Evolutionary conservation across 2,888 invertebrate genomes (phyloP).

Genomic region (Macrophya alboannulata): DNA sequence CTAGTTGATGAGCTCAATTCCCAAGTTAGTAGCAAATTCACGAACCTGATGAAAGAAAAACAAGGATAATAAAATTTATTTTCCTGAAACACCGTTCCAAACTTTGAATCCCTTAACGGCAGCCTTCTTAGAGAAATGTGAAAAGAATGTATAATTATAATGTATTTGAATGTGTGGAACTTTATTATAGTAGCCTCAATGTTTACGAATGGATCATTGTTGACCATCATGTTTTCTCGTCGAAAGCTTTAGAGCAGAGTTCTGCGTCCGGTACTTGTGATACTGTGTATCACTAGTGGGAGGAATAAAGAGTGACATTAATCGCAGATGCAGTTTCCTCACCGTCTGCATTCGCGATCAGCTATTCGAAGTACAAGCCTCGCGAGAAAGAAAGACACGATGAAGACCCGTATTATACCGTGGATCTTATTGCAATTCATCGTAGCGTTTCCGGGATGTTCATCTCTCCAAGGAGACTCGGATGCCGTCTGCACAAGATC

Average conservation of each 20-base stretch:
- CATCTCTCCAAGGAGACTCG: neutral
- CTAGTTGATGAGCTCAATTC: too few species aligned
- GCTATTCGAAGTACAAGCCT: neutral
- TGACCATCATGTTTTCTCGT: neutral
- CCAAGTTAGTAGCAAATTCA: too few species aligned
- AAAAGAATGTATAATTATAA: neutral
- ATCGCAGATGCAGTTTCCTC: neutral
- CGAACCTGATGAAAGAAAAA: too few species aligned
- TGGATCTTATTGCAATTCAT: neutral
- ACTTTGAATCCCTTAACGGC: too few species aligned
- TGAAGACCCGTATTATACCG: neutral
- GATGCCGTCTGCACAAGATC: neutral
- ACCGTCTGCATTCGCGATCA: neutral
- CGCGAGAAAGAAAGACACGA: neutral
- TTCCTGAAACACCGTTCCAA: too few species aligned
- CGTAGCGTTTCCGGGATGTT: neutral
- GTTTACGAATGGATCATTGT: neutral
- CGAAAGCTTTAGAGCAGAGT: neutral
- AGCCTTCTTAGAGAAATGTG: too few species aligned
- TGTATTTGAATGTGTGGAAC: neutral
- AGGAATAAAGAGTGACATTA: neutral
- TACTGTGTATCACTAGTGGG: neutral
- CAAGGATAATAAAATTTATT: too few species aligned
- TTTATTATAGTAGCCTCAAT: neutral
- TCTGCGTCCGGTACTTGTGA: neutral